A percentile compares a stretch with the other conserved stretches of the same genome.
phyloP scores from a whole-genome alignment of 2,113 vertebrate genomes.

The Potamarius usumacintae region DNA sequence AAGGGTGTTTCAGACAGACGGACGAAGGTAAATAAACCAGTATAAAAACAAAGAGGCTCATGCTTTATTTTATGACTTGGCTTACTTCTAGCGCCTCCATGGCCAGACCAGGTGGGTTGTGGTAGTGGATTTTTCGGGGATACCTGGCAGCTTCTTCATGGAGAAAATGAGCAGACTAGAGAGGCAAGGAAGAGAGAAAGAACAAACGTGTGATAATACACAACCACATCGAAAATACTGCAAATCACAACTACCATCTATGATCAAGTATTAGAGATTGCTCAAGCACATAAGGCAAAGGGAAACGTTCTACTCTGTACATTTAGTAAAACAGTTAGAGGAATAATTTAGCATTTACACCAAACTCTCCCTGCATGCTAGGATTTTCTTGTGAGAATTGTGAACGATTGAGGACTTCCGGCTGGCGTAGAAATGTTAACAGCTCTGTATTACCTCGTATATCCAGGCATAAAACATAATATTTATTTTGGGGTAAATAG shows the following conservation, averaged over 20 bases:
- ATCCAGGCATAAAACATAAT: neutral
- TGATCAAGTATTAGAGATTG: neutral
- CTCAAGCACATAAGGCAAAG: neutral
- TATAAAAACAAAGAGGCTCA: neutral
- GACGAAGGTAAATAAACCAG: neutral
- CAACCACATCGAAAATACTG: neutral
- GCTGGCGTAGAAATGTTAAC: too few relatives aligned
- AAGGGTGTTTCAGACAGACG: too few relatives aligned
- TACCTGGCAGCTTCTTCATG: slow-evolving; percentile 96
- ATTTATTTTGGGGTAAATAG: neutral
- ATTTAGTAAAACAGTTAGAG: neutral
- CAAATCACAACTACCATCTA: neutral
- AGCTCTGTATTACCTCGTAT: neutral
- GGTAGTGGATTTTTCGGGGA: slow-evolving; percentile 97
- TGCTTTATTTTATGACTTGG: neutral
- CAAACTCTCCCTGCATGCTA: neutral
- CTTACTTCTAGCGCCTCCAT: slow-evolving; percentile 97
- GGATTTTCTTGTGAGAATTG: neutral
- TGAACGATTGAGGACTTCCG: too few relatives aligned
- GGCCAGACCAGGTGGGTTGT: slow-evolving; percentile 94
- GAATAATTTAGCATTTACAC: neutral
- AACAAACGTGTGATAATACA: neutral
- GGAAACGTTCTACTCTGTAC: neutral
- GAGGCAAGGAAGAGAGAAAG: neutral
- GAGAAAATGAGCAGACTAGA: slow-evolving; percentile 83